Base-by-base conservation (phyloP, 2,888 invertebrate genomes). In the Pilophorus perplexus region DNA sequence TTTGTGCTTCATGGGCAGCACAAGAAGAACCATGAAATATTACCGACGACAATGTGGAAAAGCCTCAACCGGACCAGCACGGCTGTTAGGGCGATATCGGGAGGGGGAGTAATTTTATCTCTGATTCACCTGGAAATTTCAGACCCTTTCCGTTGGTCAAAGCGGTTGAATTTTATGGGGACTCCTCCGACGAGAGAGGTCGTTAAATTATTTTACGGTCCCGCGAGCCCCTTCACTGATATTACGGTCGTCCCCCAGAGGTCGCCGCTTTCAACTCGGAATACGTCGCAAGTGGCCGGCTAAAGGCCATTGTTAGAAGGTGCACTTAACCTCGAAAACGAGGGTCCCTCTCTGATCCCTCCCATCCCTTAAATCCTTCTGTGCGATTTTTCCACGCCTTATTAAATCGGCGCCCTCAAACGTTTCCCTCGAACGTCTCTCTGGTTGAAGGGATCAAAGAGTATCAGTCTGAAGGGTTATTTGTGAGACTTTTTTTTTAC, bases 101-200 rank as follows among this genome's bases (percentile, higher is more conserved):
- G 44, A 23, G 3, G 22, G 22, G 55, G 18, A 22, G 55, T 55
- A 55, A 55, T 37, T 55, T 37, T 38, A 55, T 38, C 55, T 20
- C 55, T 55, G 55, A 55, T 55, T 55, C 55, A 37, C 55, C 55
- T 28, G 38, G 37, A 55, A 55, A 55, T 37, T 55, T 55, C 22
- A 55, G 37, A 33, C 33, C n/a, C n/a, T n/a, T n/a, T n/a, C 55
- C 22, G 22, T 18, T 23, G 55, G 55, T 55, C 55, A 55, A 55
- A 55, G 55, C 38, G 55, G 55, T 55, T 28, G 55, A 55, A 55
- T 55, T 55, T 55, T 37, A 55, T 55, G 38, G 55, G 38, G 22
- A 33, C 37, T 22, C 20, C 46, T 14, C 20, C 10, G 37, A 12
- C 28, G 55, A n/a, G n/a, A n/a, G 22, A 38, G 37, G 55, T 55